phyloP scores from a whole-genome alignment of 2,113 vertebrate genomes.

The Suncus etruscus region DNA sequence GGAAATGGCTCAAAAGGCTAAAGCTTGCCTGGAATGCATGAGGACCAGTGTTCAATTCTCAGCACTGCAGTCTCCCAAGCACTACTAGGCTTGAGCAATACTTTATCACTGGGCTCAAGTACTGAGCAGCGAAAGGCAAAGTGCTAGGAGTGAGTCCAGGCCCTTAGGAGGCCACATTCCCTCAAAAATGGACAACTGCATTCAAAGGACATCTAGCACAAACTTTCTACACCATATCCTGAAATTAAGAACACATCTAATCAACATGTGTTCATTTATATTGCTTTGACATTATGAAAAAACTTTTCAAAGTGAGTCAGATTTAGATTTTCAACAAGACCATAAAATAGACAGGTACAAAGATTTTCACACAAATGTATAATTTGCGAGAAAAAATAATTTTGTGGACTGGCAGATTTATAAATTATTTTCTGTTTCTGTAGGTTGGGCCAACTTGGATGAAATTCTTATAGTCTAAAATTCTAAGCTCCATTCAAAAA shows the following conservation, averaged over 20 bases:
- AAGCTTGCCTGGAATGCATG: too few relatives aligned
- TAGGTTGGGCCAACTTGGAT: neutral
- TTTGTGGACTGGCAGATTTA: neutral
- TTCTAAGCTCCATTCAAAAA: neutral
- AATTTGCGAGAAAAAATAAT: slow-evolving; percentile 18
- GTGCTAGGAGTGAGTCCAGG: too few relatives aligned
- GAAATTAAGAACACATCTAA: neutral
- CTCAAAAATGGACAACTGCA: neutral
- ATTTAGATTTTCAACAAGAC: neutral
- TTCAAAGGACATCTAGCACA: slow-evolving; percentile 20
- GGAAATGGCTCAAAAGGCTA: too few relatives aligned
- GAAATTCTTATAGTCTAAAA: slow-evolving; percentile 35
- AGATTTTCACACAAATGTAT: neutral
- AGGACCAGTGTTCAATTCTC: too few relatives aligned
- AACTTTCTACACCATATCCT: neutral
- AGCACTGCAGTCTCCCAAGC: too few relatives aligned
- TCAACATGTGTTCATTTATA: neutral
- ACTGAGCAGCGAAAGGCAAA: too few relatives aligned
- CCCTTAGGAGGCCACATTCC: too few relatives aligned
- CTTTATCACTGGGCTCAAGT: too few relatives aligned
- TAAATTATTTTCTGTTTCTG: slow-evolving; percentile 18
- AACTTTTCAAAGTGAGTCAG: neutral
- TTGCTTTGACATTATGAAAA: neutral
- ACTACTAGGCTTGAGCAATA: too few relatives aligned
- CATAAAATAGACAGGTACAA: neutral